Evolutionary conservation across 2,113 vertebrate species (phyloP), one percentile per base, ranked within the genome.

Genomic region (Pelecanus crispus): DNA sequence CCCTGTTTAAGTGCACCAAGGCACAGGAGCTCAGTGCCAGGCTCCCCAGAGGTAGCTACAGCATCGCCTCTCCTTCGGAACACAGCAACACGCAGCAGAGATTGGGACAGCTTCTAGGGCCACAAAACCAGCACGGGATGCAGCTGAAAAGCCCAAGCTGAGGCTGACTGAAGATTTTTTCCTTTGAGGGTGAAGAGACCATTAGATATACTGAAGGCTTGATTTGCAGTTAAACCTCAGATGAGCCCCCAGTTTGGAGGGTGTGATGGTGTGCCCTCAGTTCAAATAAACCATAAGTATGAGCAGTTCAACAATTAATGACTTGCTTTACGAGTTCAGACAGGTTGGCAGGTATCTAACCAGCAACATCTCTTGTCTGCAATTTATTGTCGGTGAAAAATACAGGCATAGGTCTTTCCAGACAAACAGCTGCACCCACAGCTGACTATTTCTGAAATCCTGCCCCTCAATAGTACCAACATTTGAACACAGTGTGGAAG

Each of bases 271-370:
- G 77, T 59, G 70, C 45, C 80, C 95, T 87, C 25, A 13, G 70
- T 78, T 95, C 96, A 89, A 87, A 66, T 14, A 65, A 58, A 89
- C 31, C 73, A 11, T 40, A 79, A 85, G 45, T 19, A 66, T 32
- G 8, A 88, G 83, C 70, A 75, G 77, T 9, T 95, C 86, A 81
- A 50, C 80, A 92, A 29, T 65, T 87, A 94, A 92, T 19, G 52
- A 53, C 83, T 79, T 40, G 40, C 40, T 61, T 17, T 66, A 75
- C 65, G 3, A 91, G 95, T 94, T 92, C 91, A 77, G 96, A 34
- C 91, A 96, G 70, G 97, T 28, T 85, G 81, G 67, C 62, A 81
- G 90, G 71, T 44, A 82, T 81, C 81, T 80, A 70, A 91, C 56
- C 84, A 91, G 66, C 81, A 91, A 66, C 70, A 90, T 91, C 87